A percentile compares a stretch with the other conserved stretches of the same genome.
phyloP scores from a whole-genome alignment of 2,113 vertebrate genomes.

The Bothrops jararaca region DNA sequence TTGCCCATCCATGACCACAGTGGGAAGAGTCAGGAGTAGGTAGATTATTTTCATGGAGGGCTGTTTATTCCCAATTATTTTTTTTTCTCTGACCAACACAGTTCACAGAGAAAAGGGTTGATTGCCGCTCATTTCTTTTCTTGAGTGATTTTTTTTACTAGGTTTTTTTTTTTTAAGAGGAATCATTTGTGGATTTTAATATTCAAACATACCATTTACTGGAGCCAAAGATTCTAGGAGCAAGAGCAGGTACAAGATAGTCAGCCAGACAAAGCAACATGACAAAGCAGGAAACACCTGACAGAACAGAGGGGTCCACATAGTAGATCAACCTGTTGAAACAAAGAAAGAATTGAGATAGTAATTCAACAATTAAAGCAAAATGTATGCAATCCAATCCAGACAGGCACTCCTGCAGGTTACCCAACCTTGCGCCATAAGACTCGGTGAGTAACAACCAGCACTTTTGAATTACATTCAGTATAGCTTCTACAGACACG shows the following conservation, averaged over 20 bases:
- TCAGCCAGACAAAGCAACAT: conserved; percentile 96
- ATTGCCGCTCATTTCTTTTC: neutral
- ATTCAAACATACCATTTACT: conserved; percentile 85
- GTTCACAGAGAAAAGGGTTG: neutral
- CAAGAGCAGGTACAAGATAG: conserved; percentile 94
- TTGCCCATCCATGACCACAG: neutral
- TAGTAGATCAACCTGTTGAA: conserved; percentile 89
- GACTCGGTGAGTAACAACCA: neutral
- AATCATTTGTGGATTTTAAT: neutral
- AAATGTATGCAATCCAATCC: neutral
- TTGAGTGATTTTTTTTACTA: neutral
- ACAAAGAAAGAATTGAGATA: neutral
- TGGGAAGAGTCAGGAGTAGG: neutral
- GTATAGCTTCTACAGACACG: neutral
- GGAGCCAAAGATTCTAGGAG: conserved; percentile 91
- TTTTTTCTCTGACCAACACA: neutral
- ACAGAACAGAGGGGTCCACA: conserved; percentile 94
- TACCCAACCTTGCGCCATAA: neutral
- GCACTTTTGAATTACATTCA: neutral
- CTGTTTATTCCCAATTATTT: neutral
- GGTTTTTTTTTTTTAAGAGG: neutral
- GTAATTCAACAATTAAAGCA: neutral
- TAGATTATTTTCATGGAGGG: neutral
- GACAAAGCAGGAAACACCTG: conserved; percentile 87
- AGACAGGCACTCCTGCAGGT: neutral